Evolutionary conservation across 2,797 vertebrate genomes (phyloP).

Genomic region (Falco cherrug): DNA sequence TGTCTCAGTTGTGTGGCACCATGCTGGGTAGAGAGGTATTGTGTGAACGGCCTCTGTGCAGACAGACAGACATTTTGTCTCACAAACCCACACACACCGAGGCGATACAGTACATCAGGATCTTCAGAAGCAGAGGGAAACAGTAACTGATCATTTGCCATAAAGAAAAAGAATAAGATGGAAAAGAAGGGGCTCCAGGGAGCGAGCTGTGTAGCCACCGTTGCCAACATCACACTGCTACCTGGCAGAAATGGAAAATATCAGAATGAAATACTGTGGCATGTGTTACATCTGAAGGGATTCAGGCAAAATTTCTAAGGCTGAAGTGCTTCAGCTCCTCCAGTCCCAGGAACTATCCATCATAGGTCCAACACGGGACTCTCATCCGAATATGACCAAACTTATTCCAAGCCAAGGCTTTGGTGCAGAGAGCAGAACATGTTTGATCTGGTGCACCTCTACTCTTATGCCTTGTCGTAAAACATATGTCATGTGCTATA

Average conservation of each 20-base stretch:
- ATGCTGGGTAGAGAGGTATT: background rate
- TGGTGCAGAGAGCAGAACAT: accelerated
- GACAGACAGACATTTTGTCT: accelerated
- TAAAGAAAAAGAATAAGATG: background rate
- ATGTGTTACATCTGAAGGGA: background rate
- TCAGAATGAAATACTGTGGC: background rate
- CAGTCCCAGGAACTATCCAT: background rate
- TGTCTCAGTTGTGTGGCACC: background rate
- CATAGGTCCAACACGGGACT: accelerated
- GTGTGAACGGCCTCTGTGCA: background rate
- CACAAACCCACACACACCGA: background rate
- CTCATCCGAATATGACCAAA: background rate
- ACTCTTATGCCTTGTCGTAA: background rate
- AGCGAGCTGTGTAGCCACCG: background rate
- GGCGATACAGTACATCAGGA: too few species aligned
- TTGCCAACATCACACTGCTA: accelerated
- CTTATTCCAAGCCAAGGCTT: background rate
- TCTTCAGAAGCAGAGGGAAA: background rate
- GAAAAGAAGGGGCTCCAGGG: background rate
- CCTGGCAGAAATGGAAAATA: background rate
- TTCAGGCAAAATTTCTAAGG: background rate
- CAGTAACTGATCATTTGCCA: background rate
- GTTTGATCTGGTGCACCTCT: background rate
- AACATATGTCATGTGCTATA: accelerated
- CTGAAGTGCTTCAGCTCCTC: background rate